Percentiles rank a stretch among this genome's conserved stretches.
Evolutionary conservation across 2,797 vertebrate genomes (phyloP).

Genomic region (Semaprochilodus insignis): DNA sequence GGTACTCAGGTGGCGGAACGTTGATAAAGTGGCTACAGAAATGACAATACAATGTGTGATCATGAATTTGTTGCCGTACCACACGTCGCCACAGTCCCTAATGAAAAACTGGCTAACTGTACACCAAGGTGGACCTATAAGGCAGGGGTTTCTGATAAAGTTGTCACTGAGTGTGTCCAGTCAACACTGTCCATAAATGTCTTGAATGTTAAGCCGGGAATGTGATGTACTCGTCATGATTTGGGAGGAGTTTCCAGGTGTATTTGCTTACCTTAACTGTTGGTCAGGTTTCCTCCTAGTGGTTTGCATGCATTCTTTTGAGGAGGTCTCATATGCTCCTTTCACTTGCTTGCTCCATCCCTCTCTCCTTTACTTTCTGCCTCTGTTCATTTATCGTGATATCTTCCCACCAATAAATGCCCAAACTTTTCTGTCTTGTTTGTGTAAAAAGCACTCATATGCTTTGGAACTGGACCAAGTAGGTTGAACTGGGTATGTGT

Average conservation of each 20-base stretch:
- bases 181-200: not conserved
- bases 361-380: constrained; percentile 68
- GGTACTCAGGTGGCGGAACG: too few species aligned
- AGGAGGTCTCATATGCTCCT: constrained; percentile 71
- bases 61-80: too few species aligned
- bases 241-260: not conserved
- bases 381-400: constrained; percentile 71
- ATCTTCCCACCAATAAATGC: constrained; percentile 80
- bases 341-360: constrained; percentile 73
- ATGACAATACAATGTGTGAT: too few species aligned
- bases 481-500: constrained; percentile 85
- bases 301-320: constrained; percentile 74
- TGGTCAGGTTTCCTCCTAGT: constrained; percentile 53
- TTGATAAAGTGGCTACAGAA: too few species aligned
- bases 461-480: constrained; percentile 86
- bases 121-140: not conserved
- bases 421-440: constrained; percentile 84
- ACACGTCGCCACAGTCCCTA: too few species aligned
- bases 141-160: not conserved
- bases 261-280: not conserved
- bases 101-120: not conserved
- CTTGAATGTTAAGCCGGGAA: not conserved
- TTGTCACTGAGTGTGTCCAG: not conserved
- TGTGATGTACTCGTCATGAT: not conserved
- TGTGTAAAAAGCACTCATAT: constrained; percentile 86